phyloP scores from a whole-genome alignment of 2,113 vertebrate species.

The Anolis carolinensis region DNA sequence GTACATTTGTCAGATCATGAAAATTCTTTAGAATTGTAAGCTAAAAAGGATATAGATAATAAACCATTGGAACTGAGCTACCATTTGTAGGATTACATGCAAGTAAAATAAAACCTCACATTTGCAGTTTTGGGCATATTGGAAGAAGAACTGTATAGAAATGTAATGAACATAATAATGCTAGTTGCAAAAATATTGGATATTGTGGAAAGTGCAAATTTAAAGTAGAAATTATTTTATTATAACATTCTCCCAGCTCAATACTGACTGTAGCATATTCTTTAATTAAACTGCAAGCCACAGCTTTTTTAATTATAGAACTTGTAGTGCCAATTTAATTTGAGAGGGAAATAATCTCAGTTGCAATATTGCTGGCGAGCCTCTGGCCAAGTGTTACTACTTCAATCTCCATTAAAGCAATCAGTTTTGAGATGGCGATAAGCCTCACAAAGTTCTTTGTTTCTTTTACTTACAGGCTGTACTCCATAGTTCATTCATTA shows the following conservation, averaged over 20 bases:
- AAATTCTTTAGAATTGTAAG: not conserved
- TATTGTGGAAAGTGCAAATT: not conserved
- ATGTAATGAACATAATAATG: not conserved
- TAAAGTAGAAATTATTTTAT: not conserved
- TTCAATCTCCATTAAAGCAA: slow-evolving; percentile 34
- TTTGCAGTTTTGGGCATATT: not conserved
- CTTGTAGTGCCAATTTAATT: slow-evolving; percentile 43
- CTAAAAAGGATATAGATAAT: not conserved
- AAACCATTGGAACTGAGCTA: not conserved
- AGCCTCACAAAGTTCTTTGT: slow-evolving; percentile 22
- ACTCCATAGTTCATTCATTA: slow-evolving; percentile 13
- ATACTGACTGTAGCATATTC: slow-evolving; percentile 10
- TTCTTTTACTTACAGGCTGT: slow-evolving; percentile 17
- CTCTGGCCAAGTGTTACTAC: not conserved
- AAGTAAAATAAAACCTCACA: not conserved
- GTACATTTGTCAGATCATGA: not conserved
- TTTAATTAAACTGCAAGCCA: slow-evolving; percentile 29
- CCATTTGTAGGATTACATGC: not conserved
- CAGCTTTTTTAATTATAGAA: slow-evolving; percentile 19
- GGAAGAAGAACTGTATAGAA: not conserved
- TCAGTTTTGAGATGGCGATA: not conserved
- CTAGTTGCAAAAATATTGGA: not conserved
- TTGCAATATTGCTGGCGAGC: not conserved
- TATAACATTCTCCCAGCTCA: not conserved
- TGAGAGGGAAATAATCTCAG: slow-evolving; percentile 23